Evolutionary conservation across 2,113 vertebrate species (phyloP), one percentile per base, ranked within the genome.

Genomic region (Psilopsiagon aurifrons): DNA sequence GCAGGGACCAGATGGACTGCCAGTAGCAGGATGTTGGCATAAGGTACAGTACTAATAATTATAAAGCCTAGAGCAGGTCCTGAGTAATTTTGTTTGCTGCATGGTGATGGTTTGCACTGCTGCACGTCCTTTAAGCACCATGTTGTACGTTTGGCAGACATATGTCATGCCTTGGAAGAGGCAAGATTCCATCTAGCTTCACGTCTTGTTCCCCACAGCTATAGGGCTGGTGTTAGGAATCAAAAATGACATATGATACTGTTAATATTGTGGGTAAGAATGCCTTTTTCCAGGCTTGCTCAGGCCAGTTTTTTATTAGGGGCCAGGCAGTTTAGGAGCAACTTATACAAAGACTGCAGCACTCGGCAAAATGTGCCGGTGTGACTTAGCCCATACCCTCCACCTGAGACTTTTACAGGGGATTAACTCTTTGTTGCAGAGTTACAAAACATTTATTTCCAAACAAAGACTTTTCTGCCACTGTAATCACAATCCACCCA

Each of bases 1-100:
- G 49, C 97, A 99, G 99, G 99, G 99, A 70, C 98, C 98, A 11
- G 99, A 99, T 1, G 99, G 99, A 90, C 97, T 99, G 89, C 99
- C 99, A 6, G 98, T 99, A 97, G 98, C 99, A 90, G 99, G 99
- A 97, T 99, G 99, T 97, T 99, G 98, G 99, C 99, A 99, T 92
- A 99, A 99, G 99, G 99, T 99, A 98, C 41, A 15, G 81, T 83
- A 77, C 35, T 47, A 76, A 19, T 31, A 43, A 57, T 0, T 41
- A 39, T 16, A 11, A 9, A 18, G n/a, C 28, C 37, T 76, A 24
- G 31, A n/a, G 27, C 43, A 63, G 22, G 37, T 57, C 78, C 55
- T 33, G 79, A 71, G 83, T 47, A 5, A 18, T 29, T 57, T 17
- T 77, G 28, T 37, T 75, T 43, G 57, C 87, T 88, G 92, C 84